A percentile compares a stretch with the other conserved stretches of the same genome.
Evolutionary conservation across 1,140 invertebrate genomes (phyloP).

Genomic region (Panulirus ornatus): DNA sequence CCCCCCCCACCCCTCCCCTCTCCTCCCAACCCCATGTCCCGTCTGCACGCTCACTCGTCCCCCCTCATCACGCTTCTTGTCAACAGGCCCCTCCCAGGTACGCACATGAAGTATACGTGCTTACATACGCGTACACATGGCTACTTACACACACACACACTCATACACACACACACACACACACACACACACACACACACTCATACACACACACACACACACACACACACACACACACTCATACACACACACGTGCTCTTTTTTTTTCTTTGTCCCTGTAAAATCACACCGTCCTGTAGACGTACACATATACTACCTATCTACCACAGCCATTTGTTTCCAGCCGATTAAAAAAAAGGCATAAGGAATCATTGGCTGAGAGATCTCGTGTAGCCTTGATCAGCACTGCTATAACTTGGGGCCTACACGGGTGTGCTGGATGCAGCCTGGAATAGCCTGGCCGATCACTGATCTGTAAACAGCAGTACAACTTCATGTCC

Average conservation of each 20-base stretch:
- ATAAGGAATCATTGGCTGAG: no score
- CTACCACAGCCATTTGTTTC: no score
- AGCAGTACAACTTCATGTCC: no score
- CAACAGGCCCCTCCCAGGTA: neutral
- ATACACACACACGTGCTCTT: neutral
- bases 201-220: neutral
- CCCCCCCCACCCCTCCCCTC: neutral
- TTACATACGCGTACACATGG: neutral
- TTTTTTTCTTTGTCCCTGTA: neutral
- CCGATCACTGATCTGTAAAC: no score
- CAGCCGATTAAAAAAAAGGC: no score
- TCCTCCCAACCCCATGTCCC: neutral
- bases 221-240: no score
- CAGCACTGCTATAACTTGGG: no score
- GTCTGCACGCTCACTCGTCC: neutral
- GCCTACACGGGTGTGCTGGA: no score
- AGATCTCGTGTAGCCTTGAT: no score
- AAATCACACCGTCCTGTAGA: no score
- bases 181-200: conserved; percentile 44
- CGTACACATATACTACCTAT: no score
- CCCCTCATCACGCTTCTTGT: neutral
- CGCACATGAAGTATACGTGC: neutral
- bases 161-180: conserved; percentile 4
- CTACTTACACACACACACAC: conserved; percentile 5
- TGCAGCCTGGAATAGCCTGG: no score